These are phyloP conservation scores for Carcharodon carcharias DNA, from an alignment of 2,797 vertebrate species.

Conservation along the genomic window DNA sequence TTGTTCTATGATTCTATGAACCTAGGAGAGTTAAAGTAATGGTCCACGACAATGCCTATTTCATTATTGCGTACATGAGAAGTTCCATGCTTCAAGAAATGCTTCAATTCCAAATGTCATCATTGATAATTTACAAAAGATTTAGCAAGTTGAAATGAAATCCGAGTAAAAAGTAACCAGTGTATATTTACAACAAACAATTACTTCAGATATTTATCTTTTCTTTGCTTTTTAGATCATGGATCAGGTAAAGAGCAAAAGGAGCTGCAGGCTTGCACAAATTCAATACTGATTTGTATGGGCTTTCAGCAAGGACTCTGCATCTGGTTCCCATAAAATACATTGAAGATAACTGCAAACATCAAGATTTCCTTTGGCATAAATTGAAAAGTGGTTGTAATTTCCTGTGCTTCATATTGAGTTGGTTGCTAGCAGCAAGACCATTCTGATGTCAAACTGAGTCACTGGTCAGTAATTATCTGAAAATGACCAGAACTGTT, in stretches of 20 bases:
- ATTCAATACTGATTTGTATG: neutral
- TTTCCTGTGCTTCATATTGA: conserved; percentile 47
- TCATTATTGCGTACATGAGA: neutral
- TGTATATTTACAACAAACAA: neutral
- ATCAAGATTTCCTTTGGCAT: conserved; percentile 48
- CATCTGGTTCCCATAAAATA: conserved; percentile 53
- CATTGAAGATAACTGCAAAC: conserved; percentile 44
- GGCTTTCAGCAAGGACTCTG: conserved; percentile 42
- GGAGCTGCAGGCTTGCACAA: neutral
- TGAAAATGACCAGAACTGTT: neutral
- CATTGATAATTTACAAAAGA: neutral
- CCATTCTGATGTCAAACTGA: conserved; percentile 26
- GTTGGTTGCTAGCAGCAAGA: conserved; percentile 21
- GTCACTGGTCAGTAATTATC: conserved; percentile 16
- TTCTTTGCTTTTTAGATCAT: neutral
- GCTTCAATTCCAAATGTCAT: neutral
- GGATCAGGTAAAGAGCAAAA: neutral
- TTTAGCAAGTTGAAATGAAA: neutral
- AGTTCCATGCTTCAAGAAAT: neutral
- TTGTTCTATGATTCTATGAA: neutral
- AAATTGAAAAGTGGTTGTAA: conserved; percentile 52
- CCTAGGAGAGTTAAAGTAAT: neutral
- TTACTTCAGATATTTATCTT: neutral
- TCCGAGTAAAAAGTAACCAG: neutral
- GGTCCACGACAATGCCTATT: neutral